These are phyloP conservation scores for Drosophila repletoides DNA, from an alignment of 1,140 invertebrate species.

Conservation along the genomic window DNA sequence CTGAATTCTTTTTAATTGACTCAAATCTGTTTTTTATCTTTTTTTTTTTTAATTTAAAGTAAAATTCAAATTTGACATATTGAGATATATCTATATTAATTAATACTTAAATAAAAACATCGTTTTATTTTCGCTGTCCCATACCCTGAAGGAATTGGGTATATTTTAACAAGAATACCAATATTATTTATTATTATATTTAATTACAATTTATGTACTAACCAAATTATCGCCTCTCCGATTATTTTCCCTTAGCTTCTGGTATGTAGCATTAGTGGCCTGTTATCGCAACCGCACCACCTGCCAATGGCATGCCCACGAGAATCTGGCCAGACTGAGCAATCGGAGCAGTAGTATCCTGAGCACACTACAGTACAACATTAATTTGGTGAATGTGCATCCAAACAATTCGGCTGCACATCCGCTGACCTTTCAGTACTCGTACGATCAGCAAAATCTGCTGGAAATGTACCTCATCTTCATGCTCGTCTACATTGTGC, in stretches of 20 bases:
- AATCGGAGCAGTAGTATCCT: conserved; percentile 72
- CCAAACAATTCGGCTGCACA: conserved; percentile 92
- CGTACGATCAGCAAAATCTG: conserved; percentile 97
- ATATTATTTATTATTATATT: too few relatives aligned
- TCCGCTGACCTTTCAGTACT: conserved; percentile 96
- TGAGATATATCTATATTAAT: too few relatives aligned
- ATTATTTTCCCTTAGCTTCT: conserved; percentile 89
- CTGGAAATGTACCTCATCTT: conserved; percentile 96
- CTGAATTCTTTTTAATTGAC: too few relatives aligned
- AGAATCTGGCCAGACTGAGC: conserved; percentile 57
- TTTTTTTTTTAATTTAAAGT: too few relatives aligned
- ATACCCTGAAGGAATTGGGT: too few relatives aligned
- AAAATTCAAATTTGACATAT: too few relatives aligned
- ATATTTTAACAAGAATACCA: too few relatives aligned
- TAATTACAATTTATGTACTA: too few relatives aligned
- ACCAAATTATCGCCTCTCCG: too few relatives aligned
- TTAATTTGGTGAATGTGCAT: conserved; percentile 98
- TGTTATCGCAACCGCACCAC: conserved; percentile 91
- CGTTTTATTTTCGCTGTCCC: too few relatives aligned
- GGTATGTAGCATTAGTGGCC: conserved; percentile 97
- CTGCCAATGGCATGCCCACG: conserved; percentile 92
- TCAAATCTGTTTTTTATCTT: too few relatives aligned
- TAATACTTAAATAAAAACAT: too few relatives aligned
- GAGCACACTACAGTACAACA: conserved; percentile 91
- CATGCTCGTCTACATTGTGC: conserved; percentile 92